These are phyloP conservation scores for Bursaphelenchus okinawaensis DNA, from an alignment of 2,888 invertebrate species.

Conservation along the genomic window DNA sequence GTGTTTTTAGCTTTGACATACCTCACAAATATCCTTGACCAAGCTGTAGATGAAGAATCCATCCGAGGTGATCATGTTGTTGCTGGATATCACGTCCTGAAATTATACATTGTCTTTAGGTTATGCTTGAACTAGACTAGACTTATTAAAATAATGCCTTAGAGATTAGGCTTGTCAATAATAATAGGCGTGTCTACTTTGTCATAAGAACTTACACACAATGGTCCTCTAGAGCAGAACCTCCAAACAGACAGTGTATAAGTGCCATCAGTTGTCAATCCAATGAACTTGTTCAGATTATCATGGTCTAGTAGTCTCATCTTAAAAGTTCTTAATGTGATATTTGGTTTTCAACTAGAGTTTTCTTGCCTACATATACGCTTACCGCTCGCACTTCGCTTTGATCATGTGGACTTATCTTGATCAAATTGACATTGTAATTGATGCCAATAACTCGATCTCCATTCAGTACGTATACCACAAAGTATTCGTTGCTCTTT, in stretches of 20 bases:
- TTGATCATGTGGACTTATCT: constrained; percentile 20
- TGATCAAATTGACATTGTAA: constrained; percentile 7
- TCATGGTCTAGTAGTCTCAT: constrained; percentile 31
- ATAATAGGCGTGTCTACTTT: too few species aligned
- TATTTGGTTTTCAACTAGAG: too few species aligned
- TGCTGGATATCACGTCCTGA: constrained; percentile 25
- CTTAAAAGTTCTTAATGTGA: too few species aligned
- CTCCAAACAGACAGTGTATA: constrained; percentile 43
- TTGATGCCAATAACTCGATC: constrained; percentile 26
- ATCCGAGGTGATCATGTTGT: constrained; percentile 34
- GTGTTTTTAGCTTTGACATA: too few species aligned
- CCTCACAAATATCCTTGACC: constrained; percentile 44
- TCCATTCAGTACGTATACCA: constrained; percentile 21
- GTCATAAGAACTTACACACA: not conserved
- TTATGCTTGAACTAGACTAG: not conserved
- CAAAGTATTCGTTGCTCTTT: constrained; percentile 17
- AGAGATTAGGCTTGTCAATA: too few species aligned
- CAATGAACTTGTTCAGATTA: constrained; percentile 45
- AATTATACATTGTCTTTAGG: too few species aligned
- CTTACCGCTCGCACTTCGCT: constrained; percentile 15
- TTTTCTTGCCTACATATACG: not conserved
- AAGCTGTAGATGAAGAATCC: constrained; percentile 50
- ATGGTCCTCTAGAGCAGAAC: constrained; percentile 40
- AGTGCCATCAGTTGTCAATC: constrained; percentile 45
- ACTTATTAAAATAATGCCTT: not conserved